phyloP scores from a whole-genome alignment of 2,113 vertebrate genomes.

The Podiceps cristatus region DNA sequence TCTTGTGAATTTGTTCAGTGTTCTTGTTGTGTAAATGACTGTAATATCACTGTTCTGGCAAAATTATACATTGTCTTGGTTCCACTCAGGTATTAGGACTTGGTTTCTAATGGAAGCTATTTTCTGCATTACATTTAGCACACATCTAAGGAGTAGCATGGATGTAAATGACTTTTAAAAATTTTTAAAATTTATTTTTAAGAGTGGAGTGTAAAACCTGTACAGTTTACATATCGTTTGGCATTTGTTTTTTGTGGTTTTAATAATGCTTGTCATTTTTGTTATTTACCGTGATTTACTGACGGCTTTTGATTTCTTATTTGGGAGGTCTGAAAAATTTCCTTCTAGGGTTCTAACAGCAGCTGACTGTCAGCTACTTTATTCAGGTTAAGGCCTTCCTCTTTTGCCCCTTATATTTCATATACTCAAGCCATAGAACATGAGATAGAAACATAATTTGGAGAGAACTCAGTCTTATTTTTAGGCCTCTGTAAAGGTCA shows the following conservation, averaged over 20 bases:
- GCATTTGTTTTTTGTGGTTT: neutral
- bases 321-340: neutral
- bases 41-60: neutral
- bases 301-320: neutral
- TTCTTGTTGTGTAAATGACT: neutral
- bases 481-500: constrained; percentile 1
- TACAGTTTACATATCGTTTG: neutral
- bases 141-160: neutral
- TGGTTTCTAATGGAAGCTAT: neutral
- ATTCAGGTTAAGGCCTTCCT: neutral
- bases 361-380: neutral
- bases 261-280: neutral
- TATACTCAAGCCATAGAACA: neutral
- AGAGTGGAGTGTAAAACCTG: neutral
- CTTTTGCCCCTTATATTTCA: neutral
- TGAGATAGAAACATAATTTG: neutral
- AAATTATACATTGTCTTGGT: neutral
- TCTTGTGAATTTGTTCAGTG: neutral
- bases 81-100: neutral
- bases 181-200: neutral
- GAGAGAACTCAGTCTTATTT: neutral
- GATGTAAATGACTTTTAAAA: neutral
- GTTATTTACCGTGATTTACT: neutral
- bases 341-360: neutral
- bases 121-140: neutral